Base-by-base conservation (phyloP, 2,113 vertebrate species). In the Albula goreensis region DNA sequence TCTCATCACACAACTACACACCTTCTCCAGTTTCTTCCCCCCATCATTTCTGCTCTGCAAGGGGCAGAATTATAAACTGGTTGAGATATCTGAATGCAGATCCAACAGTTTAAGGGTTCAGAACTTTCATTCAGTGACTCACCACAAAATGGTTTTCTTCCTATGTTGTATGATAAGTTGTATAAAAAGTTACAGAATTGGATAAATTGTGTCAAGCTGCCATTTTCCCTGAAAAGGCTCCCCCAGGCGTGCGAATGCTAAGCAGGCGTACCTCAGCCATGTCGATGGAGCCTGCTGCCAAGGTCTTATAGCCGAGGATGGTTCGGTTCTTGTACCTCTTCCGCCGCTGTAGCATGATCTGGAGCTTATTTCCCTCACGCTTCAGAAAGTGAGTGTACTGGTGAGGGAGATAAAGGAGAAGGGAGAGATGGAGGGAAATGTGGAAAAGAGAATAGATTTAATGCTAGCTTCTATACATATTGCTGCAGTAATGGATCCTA, bases 341-440 rank as follows among this genome's bases (percentile, higher is more conserved):
- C 48, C 98, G 93, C 84, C 98, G 94, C 87, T 99, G 98, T 78
- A 99, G 94, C 97, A 99, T 95, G 85, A 99, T 96, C 93, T 99
- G 98, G 63, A 99, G 96, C 90, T 97, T 97, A 94, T 99, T 99
- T 77, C 97, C 98, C 85, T 99, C 98, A 83, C 97, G 94, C 86
- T 99, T 99, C 90, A 99, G 87, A 93, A 98, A 99, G 92, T 99
- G 98, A 52, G 98, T 97, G 78, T 99, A 99, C 98, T 99, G 92
- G 0, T 9, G 41, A 4, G 50, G 57, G 31, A 31, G 48, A 50
- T 13, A 78, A 0, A 22, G 56, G 19, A 50, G 48, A 31, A 17
- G 9, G 50, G 25, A 48, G 12, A 22, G n/a, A 53, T 10, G 13
- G 31, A 53, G 50, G 48, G 10, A 82, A 6, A 15, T 2, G 25